Base-by-base conservation (phyloP, 2,888 invertebrate species). In the Leptinotarsa peninsularis region DNA sequence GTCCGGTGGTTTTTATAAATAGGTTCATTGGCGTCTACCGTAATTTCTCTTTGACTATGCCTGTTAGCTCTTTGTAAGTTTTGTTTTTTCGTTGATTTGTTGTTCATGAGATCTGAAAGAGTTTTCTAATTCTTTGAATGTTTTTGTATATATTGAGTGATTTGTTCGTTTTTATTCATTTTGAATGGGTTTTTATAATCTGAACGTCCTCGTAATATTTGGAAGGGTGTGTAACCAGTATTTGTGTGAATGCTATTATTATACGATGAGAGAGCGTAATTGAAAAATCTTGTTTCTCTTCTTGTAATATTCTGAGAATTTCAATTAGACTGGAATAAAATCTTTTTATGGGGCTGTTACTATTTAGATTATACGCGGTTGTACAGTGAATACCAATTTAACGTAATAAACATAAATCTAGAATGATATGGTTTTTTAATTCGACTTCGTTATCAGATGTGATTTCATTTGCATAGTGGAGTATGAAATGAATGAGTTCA, bases 181-280 rank as follows among this genome's bases (percentile, higher is more conserved):
- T 67, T 54, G 4, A 72, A 72, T n/a, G 72, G 54, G n/a, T 72
- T 72, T 72, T 66, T 66, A 67, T 67, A 72, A 50, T 66, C 67
- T 50, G 49, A n/a, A 33, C 50, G 17, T 21, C 72, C 67, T 18
- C 72, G 66, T 33, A 68, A 15, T 4, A 52, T 68, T 68, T 54
- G 68, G 15, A 68, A 68, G 2, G 68, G 54, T 4, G 27, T 27
- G 15, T 68, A 68, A 23, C 54, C 33, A 14, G 54, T 54, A 27
- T 52, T 15, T 4, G n/a, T 33, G 17, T 52, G 68, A 13, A 68
- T 68, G 54, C 68, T 52, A 27, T 67, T 21, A n/a, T 52, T 67
- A 23, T 67, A 52, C 1, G 52, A 68, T 1, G 21, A 27, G 17
- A 68, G 27, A 15, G 68, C 52, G 10, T 54, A 68, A 68, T 68